Base-by-base conservation (phyloP, 1,140 invertebrate genomes). In the Drosophila littoralis region DNA sequence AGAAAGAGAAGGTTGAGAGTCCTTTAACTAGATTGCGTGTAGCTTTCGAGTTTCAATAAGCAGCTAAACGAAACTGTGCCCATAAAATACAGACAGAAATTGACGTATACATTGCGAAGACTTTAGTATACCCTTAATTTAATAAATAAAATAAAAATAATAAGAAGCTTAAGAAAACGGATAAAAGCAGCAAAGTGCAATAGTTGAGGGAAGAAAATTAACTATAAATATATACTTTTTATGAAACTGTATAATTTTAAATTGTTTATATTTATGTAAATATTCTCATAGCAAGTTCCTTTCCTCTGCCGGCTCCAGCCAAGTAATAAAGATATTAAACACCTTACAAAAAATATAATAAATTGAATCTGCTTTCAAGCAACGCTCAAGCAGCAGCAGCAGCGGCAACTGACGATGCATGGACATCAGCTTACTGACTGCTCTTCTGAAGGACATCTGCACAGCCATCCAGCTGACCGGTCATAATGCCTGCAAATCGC, bases 401-500 rank as follows among this genome's bases (percentile, higher is more conserved):
- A 28, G 35, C 48, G 7, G 7, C 4, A 10, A 10, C 1, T 12
- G 3, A 45, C 10, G 9, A 3, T 22, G 32, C 12, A 43, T n/a
- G 12, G 63, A 35, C 63, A 57, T 35, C 40, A 22, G 52, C 40
- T 54, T 35, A 38, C 15, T 13, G 57, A 51, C 45, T 68, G 57
- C 15, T 33, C 10, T 60, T 10, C 58, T 51, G 12, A 13, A 17
- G 17, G 38, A 40, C 59, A 46, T 50, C 67, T 58, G 55, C 8
- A 36, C 10, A 22, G 50, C 22, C 35, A 55, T 36, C 43, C 57
- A 12, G 58, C 67, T 42, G 43, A 22, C 38, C 52, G 46, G 35
- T 67, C 60, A 50, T 88, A 86, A 86, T 89, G 83, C 84, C 77
- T 80, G 85, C 80, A 90, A 88, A 88, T 88, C 74, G 84, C 55